Conservation (phyloP, 2,888 invertebrate species). For the Tetragnatha montana region DNA sequence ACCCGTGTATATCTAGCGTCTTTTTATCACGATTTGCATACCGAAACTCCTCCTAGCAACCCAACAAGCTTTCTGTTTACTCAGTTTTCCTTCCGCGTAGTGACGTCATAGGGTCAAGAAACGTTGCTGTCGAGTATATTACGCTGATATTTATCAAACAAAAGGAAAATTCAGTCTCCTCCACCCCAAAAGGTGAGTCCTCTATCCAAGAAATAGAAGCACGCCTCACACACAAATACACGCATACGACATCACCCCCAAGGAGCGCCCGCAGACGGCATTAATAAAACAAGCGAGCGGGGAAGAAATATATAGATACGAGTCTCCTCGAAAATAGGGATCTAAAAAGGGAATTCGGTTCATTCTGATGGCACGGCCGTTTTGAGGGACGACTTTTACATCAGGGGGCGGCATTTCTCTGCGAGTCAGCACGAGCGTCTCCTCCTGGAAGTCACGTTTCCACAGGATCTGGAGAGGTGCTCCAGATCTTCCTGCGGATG, state of each 20-base stretch:
- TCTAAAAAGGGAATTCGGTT: conserved; percentile 33
- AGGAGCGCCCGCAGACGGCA: conserved; percentile 1
- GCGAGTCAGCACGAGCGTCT: conserved; percentile 33
- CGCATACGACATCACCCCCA: not conserved
- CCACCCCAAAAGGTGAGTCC: not conserved
- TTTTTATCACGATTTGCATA: not conserved
- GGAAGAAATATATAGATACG: conserved; percentile 30
- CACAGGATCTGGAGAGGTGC: not conserved
- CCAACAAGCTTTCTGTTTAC: not conserved
- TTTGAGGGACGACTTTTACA: conserved; percentile 10
- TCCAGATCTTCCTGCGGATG: not conserved
- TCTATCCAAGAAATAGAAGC: conserved; percentile 9
- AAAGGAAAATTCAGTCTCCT: not conserved
- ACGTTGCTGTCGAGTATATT: too few species aligned
- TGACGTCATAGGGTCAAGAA: too few species aligned
- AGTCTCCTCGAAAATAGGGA: conserved; percentile 31
- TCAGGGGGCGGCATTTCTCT: not conserved
- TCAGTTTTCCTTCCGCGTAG: too few species aligned
- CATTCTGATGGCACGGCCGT: conserved; percentile 15
- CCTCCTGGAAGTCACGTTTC: conserved; percentile 1
- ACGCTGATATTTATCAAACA: not conserved
- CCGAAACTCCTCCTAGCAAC: not conserved
- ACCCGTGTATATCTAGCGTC: not conserved
- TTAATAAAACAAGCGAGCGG: conserved; percentile 28
- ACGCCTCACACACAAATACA: not conserved